phyloP scores from a whole-genome alignment of 2,113 vertebrate species.

The Otocyon megalotis region DNA sequence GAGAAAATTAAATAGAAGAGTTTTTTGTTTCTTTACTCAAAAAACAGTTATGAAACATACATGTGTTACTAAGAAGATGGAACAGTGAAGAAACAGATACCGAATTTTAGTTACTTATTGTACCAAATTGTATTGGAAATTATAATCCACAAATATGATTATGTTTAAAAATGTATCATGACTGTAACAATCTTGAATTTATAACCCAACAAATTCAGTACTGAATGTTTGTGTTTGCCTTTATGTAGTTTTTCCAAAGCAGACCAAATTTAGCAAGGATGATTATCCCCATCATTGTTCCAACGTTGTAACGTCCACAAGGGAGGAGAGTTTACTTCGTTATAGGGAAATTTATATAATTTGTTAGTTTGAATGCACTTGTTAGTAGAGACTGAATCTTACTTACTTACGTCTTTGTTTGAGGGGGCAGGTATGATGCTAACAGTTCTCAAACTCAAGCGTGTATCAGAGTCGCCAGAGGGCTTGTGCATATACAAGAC shows the following conservation, averaged over 20 bases:
- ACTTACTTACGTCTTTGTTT: constrained; percentile 1
- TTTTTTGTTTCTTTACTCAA: constrained; percentile 41
- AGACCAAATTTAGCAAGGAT: constrained; percentile 36
- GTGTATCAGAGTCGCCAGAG: neutral
- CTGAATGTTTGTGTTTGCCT: constrained; percentile 17
- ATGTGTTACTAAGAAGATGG: neutral
- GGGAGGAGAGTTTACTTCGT: neutral
- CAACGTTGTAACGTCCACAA: neutral
- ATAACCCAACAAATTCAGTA: neutral
- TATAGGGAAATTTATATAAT: neutral
- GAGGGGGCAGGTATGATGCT: neutral
- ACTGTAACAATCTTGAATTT: constrained; percentile 36
- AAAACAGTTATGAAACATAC: neutral
- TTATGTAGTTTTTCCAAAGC: constrained; percentile 44
- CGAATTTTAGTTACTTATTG: neutral
- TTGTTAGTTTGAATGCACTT: neutral
- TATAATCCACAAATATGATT: neutral
- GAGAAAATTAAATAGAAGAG: constrained; percentile 36
- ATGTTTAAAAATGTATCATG: constrained; percentile 41
- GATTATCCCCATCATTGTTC: neutral
- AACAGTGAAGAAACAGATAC: neutral
- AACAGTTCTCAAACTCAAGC: constrained; percentile 22
- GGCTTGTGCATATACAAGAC: neutral
- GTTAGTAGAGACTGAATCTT: neutral
- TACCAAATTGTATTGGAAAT: neutral